Base-by-base conservation (phyloP, 2,888 invertebrate genomes). In the Athripsodes cinereus region DNA sequence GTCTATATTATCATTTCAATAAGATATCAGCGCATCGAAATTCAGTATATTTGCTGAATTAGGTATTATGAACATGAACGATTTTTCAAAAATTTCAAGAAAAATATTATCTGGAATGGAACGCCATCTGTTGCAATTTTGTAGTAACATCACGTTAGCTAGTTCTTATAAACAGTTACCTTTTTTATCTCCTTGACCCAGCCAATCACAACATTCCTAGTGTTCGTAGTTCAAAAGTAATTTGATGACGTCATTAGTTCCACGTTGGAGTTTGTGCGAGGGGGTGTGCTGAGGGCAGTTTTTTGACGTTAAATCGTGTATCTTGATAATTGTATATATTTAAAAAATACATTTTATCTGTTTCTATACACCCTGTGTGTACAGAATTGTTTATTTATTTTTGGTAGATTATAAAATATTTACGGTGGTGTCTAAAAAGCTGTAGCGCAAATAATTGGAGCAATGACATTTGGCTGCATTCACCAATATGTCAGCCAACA, bases 201-300 rank as follows among this genome's bases (percentile, higher is more conserved):
- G 11, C 31, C 31, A 31, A 31, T 31, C 31, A 31, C 8, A 31
- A 31, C 11, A n/a, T n/a, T n/a, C n/a, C n/a, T 31, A n/a, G 31
- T 6, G 11, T 8, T 31, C 31, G 31, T 31, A 31, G 71, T 60
- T 61, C 59, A 34, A 22, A 46, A 50, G n/a, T n/a, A n/a, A 49
- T 67, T 71, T 69, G 66, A 70, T 82, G 82, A 83, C 83, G 84
- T 82, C 79, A 81, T 75, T 78, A 76, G 70, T 81, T 83, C 83
- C 84, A 84, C 84, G 83, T 80, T 82, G 83, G 82, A 82, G 79
- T 74, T 74, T 71, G 71, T 70, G 63, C 61, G 62, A 26, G 52
- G 60, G 53, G 44, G 46, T 40, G 31, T 31, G 6, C 31, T 11
- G 6, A 8, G 6, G n/a, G 40, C 16, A 8, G 40, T 13, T 13